These are phyloP conservation scores for Cnemophilus loriae DNA, from an alignment of 2,113 vertebrate genomes.

Conservation along the genomic window DNA sequence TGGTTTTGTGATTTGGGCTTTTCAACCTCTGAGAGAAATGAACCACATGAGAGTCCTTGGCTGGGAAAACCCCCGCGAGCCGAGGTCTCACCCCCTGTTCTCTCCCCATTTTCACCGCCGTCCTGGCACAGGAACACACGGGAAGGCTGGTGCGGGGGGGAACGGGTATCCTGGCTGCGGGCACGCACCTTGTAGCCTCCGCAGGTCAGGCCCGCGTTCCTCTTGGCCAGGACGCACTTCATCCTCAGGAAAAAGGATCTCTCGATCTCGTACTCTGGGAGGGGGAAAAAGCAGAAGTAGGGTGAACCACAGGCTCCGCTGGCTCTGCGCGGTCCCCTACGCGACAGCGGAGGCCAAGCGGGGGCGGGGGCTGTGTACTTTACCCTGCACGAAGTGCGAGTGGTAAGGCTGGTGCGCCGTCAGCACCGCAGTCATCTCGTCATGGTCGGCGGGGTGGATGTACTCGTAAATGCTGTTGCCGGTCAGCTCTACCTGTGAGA, in stretches of 20 bases:
- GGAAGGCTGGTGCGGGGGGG: fast-evolving
- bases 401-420: constrained; percentile 96
- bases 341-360: not conserved
- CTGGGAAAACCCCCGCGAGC: not conserved
- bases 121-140: not conserved
- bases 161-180: not conserved
- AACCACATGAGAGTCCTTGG: not conserved
- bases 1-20: not conserved
- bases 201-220: constrained; percentile 94
- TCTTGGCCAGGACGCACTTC: constrained; percentile 96
- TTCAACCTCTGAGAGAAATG: not conserved
- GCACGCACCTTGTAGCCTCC: constrained; percentile 93
- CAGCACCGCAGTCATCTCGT: constrained; percentile 95
- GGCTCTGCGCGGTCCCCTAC: not conserved
- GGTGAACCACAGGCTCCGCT: not conserved
- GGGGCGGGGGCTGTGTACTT: not conserved
- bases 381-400: constrained; percentile 96
- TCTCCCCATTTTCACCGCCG: not conserved
- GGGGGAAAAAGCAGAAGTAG: not conserved
- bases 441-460: constrained; percentile 95
- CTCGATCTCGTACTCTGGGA: constrained; percentile 93
- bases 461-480: constrained; percentile 98
- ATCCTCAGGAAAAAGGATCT: constrained; percentile 96
- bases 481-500: constrained; percentile 94
- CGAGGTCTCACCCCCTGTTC: not conserved